Evolutionary conservation across 2,797 vertebrate species (phyloP).

Genomic region (Diglossa cyanea): DNA sequence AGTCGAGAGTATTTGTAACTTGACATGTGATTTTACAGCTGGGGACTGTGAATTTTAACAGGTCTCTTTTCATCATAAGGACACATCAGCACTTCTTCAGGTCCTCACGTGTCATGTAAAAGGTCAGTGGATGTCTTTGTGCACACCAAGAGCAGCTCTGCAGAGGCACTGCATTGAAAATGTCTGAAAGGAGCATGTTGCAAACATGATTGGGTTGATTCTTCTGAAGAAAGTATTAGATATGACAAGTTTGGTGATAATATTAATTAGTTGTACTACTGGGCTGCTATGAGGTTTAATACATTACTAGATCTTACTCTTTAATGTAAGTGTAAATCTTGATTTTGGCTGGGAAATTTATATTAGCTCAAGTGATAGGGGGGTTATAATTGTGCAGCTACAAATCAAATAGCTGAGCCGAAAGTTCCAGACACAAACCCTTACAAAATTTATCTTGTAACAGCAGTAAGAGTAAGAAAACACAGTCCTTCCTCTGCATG

Average conservation of each 20-base stretch:
- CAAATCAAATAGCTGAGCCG: neutral
- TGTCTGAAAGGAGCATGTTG: neutral
- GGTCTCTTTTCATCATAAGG: neutral
- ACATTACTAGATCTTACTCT: neutral
- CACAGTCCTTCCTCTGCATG: neutral
- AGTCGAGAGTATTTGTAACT: neutral
- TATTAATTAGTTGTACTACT: neutral
- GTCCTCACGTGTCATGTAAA: rapidly evolving
- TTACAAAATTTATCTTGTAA: neutral
- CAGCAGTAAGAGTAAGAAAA: neutral
- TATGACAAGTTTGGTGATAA: neutral
- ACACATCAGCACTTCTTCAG: neutral
- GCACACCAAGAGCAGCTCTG: neutral
- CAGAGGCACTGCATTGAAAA: neutral
- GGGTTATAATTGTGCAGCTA: neutral
- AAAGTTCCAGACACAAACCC: neutral
- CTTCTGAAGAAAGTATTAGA: neutral
- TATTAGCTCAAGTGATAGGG: neutral
- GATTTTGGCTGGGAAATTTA: neutral
- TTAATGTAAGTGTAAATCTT: neutral
- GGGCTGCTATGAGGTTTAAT: neutral
- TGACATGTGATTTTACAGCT: neutral
- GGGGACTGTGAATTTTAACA: neutral
- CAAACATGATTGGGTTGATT: neutral
- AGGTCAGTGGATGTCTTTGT: neutral